Conservation (phyloP, 1,140 invertebrate species). For the Pseudomyrmex flavicornis region DNA sequence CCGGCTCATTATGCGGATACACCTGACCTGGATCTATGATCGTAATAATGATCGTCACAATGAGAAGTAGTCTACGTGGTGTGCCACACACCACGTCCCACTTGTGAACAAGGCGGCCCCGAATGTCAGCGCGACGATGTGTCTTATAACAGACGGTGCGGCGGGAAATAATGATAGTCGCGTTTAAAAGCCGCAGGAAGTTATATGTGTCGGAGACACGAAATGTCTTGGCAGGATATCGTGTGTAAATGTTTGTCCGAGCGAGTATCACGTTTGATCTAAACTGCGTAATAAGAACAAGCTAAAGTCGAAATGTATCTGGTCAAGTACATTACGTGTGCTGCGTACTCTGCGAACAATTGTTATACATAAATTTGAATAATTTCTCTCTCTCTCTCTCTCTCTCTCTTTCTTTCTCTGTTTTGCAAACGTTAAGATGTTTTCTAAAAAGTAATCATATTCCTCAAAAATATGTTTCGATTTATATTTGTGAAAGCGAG, state of each 20-base stretch:
- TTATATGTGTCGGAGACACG: slow-evolving; percentile 65
- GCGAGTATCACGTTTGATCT: slow-evolving; percentile 23
- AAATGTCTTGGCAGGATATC: slow-evolving; percentile 66
- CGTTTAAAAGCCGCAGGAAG: slow-evolving; percentile 66
- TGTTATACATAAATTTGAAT: too few species aligned
- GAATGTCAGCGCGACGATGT: slow-evolving; percentile 65
- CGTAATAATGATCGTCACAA: slow-evolving; percentile 64
- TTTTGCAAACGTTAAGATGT: too few species aligned
- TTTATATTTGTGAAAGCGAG: neutral
- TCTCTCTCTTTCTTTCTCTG: too few species aligned
- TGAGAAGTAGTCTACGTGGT: slow-evolving; percentile 37
- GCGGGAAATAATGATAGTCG: slow-evolving; percentile 69
- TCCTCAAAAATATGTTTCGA: too few species aligned
- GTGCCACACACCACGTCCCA: slow-evolving; percentile 45
- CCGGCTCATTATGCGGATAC: slow-evolving; percentile 74
- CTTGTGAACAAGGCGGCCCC: slow-evolving; percentile 54
- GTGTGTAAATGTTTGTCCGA: slow-evolving; percentile 46
- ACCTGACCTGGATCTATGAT: slow-evolving; percentile 73
- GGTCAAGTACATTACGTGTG: too few species aligned
- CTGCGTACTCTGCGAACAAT: too few species aligned
- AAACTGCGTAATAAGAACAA: neutral
- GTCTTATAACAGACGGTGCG: slow-evolving; percentile 68
- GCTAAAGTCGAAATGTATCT: neutral
- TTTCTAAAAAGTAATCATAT: too few species aligned
- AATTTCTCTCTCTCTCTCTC: too few species aligned